phyloP scores from a whole-genome alignment of 2,113 vertebrate species.

The Crotalus horridus region DNA sequence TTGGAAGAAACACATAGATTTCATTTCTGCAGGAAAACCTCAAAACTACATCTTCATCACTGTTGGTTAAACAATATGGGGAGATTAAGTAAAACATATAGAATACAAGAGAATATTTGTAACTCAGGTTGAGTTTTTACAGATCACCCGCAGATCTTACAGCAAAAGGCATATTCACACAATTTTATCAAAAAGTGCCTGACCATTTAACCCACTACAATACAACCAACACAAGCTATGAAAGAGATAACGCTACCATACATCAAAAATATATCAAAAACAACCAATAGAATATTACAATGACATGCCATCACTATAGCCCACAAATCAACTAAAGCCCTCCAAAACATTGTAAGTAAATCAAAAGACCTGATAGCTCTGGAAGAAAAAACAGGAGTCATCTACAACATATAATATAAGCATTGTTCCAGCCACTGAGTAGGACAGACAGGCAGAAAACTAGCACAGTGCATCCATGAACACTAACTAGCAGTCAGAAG shows the following conservation, averaged over 20 bases:
- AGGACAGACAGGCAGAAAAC: neutral
- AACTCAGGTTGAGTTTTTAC: neutral
- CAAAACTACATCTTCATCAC: neutral
- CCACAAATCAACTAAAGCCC: neutral
- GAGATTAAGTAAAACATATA: neutral
- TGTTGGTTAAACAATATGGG: neutral
- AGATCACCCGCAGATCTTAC: neutral
- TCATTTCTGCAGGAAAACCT: neutral
- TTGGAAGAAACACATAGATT: neutral
- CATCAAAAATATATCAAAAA: neutral
- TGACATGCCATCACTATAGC: neutral
- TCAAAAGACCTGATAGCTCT: neutral
- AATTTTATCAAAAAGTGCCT: neutral
- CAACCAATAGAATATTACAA: neutral
- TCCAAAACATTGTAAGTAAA: neutral
- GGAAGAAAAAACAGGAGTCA: neutral
- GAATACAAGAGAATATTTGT: neutral
- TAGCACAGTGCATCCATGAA: neutral
- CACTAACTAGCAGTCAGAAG: neutral
- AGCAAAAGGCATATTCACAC: neutral
- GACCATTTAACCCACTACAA: neutral
- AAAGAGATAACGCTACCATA: neutral
- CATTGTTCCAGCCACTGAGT: neutral
- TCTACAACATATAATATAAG: neutral
- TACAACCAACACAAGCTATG: neutral